Conservation (phyloP, 2,113 vertebrate genomes). For the Rhinogobius similis region DNA sequence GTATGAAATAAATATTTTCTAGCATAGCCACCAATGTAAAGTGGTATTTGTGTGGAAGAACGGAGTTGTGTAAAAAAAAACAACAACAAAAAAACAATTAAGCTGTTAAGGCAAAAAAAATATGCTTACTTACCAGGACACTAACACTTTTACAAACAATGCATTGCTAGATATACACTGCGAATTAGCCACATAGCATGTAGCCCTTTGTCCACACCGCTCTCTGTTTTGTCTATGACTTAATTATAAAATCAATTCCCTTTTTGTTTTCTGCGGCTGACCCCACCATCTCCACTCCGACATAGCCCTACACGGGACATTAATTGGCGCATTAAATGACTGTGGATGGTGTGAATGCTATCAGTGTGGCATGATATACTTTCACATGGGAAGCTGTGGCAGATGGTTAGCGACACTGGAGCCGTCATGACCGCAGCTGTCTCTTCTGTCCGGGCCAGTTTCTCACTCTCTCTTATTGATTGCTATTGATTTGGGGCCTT, state of each 20-base stretch:
- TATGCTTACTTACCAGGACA: not conserved
- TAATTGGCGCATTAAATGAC: conserved; percentile 22
- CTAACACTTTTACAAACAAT: no score
- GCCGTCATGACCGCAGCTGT: conserved; percentile 31
- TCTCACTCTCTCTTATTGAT: conserved; percentile 54
- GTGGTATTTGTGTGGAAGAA: no score
- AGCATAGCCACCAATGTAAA: no score
- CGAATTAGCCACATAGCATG: conserved; percentile 16
- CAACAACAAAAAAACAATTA: no score
- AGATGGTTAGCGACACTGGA: conserved; percentile 11
- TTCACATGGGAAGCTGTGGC: conserved; percentile 2
- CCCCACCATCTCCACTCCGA: not conserved
- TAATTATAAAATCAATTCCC: conserved; percentile 29
- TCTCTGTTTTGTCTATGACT: conserved; percentile 1
- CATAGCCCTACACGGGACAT: not conserved
- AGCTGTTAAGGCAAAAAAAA: no score
- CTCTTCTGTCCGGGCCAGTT: conserved; percentile 48
- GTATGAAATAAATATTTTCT: no score
- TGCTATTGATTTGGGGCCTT: conserved; percentile 50
- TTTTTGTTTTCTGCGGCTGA: conserved; percentile 16
- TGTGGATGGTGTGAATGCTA: not conserved
- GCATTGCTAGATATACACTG: conserved; percentile 9
- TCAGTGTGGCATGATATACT: conserved; percentile 5
- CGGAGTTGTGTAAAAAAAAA: no score
- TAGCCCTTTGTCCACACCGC: conserved; percentile 14